A percentile compares a stretch with the other conserved stretches of the same genome.
These are phyloP conservation scores for Calonectris borealis DNA, from an alignment of 2,113 vertebrate species.

Conservation along the genomic window DNA sequence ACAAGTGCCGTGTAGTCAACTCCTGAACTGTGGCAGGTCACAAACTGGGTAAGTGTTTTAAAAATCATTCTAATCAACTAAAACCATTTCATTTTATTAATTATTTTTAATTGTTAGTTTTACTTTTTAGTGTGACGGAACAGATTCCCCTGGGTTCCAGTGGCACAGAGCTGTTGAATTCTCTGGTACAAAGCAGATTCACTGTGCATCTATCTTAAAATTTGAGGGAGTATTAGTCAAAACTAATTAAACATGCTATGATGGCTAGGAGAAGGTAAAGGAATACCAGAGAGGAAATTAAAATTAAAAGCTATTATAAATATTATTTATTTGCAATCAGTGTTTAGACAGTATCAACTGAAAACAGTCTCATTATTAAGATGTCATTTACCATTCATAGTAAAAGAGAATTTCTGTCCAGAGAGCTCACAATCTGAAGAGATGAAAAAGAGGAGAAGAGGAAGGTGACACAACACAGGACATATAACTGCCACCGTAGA, in stretches of 20 bases:
- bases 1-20: background rate
- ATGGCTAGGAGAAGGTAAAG: background rate
- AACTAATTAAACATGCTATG: background rate
- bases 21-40: background rate
- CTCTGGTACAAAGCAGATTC: background rate
- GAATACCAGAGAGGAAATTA: background rate
- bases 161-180: background rate
- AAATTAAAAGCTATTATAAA: background rate
- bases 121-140: background rate
- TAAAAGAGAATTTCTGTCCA: background rate
- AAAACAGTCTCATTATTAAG: background rate
- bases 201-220: background rate
- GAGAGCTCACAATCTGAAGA: background rate
- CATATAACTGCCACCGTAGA: background rate
- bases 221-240: background rate
- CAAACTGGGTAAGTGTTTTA: background rate
- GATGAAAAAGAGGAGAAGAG: background rate
- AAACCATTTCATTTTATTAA: background rate
- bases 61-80: background rate
- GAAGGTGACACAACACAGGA: background rate
- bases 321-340: slow-evolving; percentile 15
- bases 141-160: background rate
- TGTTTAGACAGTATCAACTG: background rate
- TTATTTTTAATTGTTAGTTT: background rate
- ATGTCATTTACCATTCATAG: background rate